Conservation (phyloP, 1,140 invertebrate species). For the Holcopasites calliopsidis region DNA sequence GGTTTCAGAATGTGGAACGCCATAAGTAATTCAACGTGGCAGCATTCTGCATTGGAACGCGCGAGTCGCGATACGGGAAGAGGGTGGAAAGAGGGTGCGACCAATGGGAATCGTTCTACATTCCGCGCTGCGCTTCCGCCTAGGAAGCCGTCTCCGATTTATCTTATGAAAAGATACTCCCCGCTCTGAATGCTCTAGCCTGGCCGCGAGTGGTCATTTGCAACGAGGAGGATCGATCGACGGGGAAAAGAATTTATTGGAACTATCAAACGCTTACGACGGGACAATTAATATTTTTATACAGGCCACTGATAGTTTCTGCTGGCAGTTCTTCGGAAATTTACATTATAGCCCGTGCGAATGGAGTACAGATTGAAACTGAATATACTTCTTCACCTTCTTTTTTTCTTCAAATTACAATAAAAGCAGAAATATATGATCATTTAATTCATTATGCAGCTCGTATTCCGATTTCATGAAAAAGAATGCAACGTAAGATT, state of each 20-base stretch:
- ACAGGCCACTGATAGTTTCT: too few relatives aligned
- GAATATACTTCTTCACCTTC: too few relatives aligned
- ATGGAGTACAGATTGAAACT: too few relatives aligned
- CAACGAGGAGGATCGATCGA: background rate
- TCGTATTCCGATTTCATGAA: background rate
- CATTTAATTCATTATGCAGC: too few relatives aligned
- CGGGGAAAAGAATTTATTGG: background rate
- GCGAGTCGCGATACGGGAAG: conserved; percentile 25
- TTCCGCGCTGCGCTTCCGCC: conserved; percentile 14
- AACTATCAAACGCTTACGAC: too few relatives aligned
- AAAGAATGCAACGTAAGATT: too few relatives aligned
- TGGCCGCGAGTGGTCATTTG: background rate
- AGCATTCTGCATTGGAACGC: conserved; percentile 49
- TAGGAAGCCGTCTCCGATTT: conserved; percentile 33
- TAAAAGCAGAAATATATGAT: too few relatives aligned
- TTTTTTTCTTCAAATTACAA: too few relatives aligned
- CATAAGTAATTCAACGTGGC: conserved; percentile 63
- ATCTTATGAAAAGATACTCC: conserved; percentile 16
- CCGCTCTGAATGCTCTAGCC: background rate
- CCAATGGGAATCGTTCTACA: conserved; percentile 35
- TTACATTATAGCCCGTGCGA: too few relatives aligned
- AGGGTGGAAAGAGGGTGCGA: conserved; percentile 14
- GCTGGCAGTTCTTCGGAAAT: too few relatives aligned
- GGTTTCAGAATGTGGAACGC: conserved; percentile 49
- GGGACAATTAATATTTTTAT: too few relatives aligned